These are phyloP conservation scores for Ormia ochracea DNA, from an alignment of 2,888 invertebrate genomes.

Conservation along the genomic window DNA sequence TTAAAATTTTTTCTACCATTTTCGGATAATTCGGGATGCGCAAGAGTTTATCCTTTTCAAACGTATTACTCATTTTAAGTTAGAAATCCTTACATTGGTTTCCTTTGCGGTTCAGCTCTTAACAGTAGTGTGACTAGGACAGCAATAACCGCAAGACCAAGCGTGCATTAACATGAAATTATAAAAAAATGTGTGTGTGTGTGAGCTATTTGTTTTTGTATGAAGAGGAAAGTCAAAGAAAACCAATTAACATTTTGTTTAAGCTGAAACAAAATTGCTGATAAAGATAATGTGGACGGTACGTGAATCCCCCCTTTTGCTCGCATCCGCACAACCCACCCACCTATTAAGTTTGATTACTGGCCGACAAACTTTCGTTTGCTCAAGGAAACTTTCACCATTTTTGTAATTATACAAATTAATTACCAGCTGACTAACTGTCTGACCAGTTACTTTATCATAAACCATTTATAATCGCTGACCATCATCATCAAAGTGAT, in stretches of 20 bases:
- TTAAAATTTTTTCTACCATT: too few species aligned
- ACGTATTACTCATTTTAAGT: conserved; percentile 29
- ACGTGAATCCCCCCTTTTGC: too few species aligned
- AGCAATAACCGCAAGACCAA: conserved; percentile 1
- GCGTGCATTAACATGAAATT: conserved; percentile 2
- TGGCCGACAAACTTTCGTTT: too few species aligned
- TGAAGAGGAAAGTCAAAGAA: background rate
- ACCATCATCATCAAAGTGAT: conserved; percentile 33
- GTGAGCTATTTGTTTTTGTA: too few species aligned
- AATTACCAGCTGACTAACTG: conserved; percentile 15
- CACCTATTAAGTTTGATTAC: too few species aligned
- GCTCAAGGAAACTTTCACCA: too few species aligned
- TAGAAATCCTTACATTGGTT: conserved; percentile 33
- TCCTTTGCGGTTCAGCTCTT: conserved; percentile 52
- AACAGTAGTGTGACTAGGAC: conserved; percentile 51
- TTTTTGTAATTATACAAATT: background rate
- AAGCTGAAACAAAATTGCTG: too few species aligned
- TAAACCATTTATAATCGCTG: conserved; percentile 52
- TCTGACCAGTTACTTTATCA: conserved; percentile 44
- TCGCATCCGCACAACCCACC: too few species aligned
- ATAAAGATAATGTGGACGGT: too few species aligned
- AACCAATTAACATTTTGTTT: background rate
- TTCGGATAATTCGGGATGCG: too few species aligned
- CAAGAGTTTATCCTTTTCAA: too few species aligned
- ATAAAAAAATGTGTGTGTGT: conserved; percentile 21